Base-by-base conservation (phyloP, 1,140 invertebrate genomes). In the Platyura marginata region DNA sequence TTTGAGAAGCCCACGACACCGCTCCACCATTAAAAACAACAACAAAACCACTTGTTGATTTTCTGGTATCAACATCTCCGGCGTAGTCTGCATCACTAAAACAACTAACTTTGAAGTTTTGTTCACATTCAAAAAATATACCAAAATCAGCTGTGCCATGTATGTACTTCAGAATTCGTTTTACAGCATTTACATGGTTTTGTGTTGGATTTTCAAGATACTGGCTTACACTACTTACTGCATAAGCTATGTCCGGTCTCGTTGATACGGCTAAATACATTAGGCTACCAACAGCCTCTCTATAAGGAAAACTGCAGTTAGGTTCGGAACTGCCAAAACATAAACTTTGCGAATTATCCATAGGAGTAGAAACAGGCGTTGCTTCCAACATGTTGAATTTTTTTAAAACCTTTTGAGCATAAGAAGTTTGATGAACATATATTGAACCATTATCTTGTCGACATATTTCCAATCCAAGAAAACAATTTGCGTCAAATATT, bases 211-310 rank as follows among this genome's bases (percentile, higher is more conserved):
- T 51, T 62, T 40, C 52, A 39, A 42, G 60, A 51, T 50, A 69
- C 60, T 41, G 63, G 4, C 54, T 59, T 8, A 58, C 39, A 21
- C 55, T 45, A 32, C 49, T 48, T 6, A 60, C 49, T 35, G 51
- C 47, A 45, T 47, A 62, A 33, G 51, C 49, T 11, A 65, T 49
- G 40, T 63, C 56, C 18, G 63, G 65, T 35, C 66, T 39, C 36
- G 65, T 62, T n/a, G 46, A 46, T 13, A 44, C 49, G 3, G 52
- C 47, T 4, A 66, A 39, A 49, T 65, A 65, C 46, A 65, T 50
- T 5, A 67, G 47, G n/a, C 49, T 48, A 8, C 60, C 60, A 18
- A 66, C 51, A 9, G 55, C 50, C 47, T 62, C 42, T 47, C 53
- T 47, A 49, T 58, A 64, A 21, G 45, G 34, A 45, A 49, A 25